Base-by-base conservation (phyloP, 2,797 vertebrate genomes). In the Lates japonicus region DNA sequence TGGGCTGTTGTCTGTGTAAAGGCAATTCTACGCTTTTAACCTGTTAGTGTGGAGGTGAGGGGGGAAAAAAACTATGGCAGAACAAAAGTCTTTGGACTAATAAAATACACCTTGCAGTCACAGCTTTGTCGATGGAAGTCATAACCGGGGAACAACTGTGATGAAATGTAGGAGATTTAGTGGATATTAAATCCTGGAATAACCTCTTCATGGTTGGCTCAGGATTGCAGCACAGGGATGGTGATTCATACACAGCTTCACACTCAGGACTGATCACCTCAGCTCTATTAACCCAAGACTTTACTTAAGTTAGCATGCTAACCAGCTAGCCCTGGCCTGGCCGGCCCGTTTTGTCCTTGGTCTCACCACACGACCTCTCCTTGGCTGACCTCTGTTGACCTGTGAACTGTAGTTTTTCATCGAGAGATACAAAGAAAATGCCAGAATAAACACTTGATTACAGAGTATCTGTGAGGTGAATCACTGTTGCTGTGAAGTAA, bases 1-100 rank as follows among this genome's bases (percentile, higher is more conserved):
- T 29, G 88, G 87, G 87, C 74, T n/a, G 57, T 2, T 62, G 41
- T 41, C 76, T 61, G 68, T 67, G 49, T n/a, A 66, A 87, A 85
- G n/a, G 74, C 71, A 71, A 46, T 83, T 68, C 48, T 4, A 8
- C 20, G 69, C 68, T 60, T n/a, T 72, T 73, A 76, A 70, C 69
- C 73, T 57, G 72, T 73, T 42, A 70, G 44, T 8, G 69, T 60
- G 54, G 58, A 55, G 70, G 57, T 19, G 59, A 39, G 66, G 9
- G 42, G 66, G 9, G 44, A 29, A 63, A n/a, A n/a, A 55, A 62
- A 20, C 41, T 9, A 33, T 1, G 0, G 13, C 29, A 69, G 7
- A 37, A 72, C 41, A 20, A 42, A 64, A 74, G 71, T 55, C 57
- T n/a, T n/a, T n/a, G 57, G 29, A 51, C 37, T 62, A 44, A 75